Evolutionary conservation across 2,113 vertebrate species (phyloP), one percentile per base, ranked within the genome.

Genomic region (Cyphomyrus discorhynchus): DNA sequence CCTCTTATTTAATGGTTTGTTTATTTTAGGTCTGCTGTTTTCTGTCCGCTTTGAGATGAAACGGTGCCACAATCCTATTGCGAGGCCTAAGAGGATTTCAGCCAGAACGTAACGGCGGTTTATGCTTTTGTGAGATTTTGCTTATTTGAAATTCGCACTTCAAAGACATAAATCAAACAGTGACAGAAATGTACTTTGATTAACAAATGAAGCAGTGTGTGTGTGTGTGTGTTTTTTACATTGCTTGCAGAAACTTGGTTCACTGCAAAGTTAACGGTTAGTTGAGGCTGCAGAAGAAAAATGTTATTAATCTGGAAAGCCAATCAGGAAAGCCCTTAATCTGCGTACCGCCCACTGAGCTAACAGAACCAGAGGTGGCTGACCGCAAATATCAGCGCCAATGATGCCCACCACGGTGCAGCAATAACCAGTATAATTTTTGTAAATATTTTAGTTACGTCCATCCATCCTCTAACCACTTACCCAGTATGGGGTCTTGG

Each of bases 101-200:
- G 45, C 80, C 80, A 84, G 45, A 45, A 84, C 19, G n/a, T 84
- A 84, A 84, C 8, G 8, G 10, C 8, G 45, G 21, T 84, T 84
- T 84, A 80, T 47, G 82, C 46, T 24, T 84, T 84, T 47, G 82
- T 39, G 74, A 80, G 74, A 80, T 42, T 80, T 42, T 80, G 74
- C 82, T 84, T 84, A 84, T 84, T 84, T 84, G 35, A 84, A 84
- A 84, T 24, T 84, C 19, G 45, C 82, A 84, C 82, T 84, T 80
- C 74, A 80, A 42, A 42, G 74, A 80, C 11, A 84, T 84, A 46
- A 84, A 45, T 45, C 82, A 46, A 46, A 84, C 8, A 45, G 82
- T 47, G 24, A 84, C 82, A 84, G 82, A 84, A 84, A 46, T 45
- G 2, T n/a, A 84, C 82, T 39, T 80, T 77, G 70, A 77, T 77